Evolutionary conservation across 2,797 vertebrate genomes (phyloP).

Genomic region (Tenualosa ilisha): DNA sequence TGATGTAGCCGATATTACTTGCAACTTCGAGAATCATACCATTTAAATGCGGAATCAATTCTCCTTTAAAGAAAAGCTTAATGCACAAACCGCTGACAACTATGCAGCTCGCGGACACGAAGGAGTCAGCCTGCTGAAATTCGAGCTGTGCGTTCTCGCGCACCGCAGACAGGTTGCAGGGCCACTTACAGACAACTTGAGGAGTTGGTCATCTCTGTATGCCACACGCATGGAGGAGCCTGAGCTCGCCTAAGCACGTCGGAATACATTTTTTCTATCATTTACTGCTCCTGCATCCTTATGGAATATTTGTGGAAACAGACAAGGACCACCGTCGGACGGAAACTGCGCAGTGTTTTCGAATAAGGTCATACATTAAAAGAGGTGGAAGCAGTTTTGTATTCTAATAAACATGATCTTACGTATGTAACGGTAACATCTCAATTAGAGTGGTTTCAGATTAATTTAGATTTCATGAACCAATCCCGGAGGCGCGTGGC

Average conservation of each 20-base stretch:
- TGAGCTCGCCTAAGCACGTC: neutral
- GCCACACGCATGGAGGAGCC: neutral
- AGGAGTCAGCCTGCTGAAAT: neutral
- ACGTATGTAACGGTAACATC: neutral
- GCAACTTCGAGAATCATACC: neutral
- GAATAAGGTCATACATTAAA: neutral
- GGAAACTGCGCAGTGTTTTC: neutral
- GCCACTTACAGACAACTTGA: neutral
- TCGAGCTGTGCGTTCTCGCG: slow-evolving; percentile 3
- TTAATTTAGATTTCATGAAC: slow-evolving; percentile 4
- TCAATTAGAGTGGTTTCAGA: neutral
- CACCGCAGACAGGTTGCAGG: slow-evolving; percentile 1
- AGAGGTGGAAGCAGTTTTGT: neutral
- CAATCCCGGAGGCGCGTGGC: neutral
- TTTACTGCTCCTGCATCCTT: neutral
- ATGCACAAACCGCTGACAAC: slow-evolving; percentile 3
- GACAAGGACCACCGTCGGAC: neutral
- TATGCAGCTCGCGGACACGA: slow-evolving; percentile 9
- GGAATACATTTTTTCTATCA: neutral
- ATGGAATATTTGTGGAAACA: neutral
- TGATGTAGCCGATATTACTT: neutral
- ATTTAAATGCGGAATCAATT: neutral
- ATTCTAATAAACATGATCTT: neutral
- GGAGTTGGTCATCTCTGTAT: slow-evolving; percentile 5
- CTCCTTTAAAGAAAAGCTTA: neutral